Evolutionary conservation across 1,140 invertebrate genomes (phyloP).

Genomic region (Nasonia giraulti): DNA sequence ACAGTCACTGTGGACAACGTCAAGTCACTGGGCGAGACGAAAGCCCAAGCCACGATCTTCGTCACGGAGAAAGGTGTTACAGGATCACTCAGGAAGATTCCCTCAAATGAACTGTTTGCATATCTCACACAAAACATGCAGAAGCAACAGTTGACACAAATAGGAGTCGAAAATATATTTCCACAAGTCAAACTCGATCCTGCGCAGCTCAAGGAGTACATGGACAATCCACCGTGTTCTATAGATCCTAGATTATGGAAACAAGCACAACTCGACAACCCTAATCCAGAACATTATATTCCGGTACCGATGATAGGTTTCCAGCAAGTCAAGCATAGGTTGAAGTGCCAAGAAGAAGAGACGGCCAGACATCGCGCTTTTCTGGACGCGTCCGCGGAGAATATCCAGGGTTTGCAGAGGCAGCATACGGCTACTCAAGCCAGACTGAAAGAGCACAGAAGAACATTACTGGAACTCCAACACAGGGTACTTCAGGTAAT

Average conservation of each 20-base stretch:
- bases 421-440: conserved; percentile 82
- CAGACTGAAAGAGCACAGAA: conserved; percentile 83
- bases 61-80: conserved; percentile 84
- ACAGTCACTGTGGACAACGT: conserved; percentile 85
- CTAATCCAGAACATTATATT: conserved; percentile 90
- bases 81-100: conserved; percentile 81
- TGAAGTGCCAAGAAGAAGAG: conserved; percentile 89
- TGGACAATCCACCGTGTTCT: conserved; percentile 90
- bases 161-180: conserved; percentile 79
- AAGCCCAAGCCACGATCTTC: conserved; percentile 86
- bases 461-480: conserved; percentile 84
- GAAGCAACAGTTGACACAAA: conserved; percentile 81
- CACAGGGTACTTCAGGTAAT: conserved; percentile 83
- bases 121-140: conserved; percentile 82
- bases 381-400: conserved; percentile 83
- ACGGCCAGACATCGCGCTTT: conserved; percentile 85
- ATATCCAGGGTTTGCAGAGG: conserved; percentile 84
- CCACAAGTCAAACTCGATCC: conserved; percentile 81
- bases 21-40: conserved; percentile 83
- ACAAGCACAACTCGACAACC: conserved; percentile 95
- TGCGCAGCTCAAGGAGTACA: conserved; percentile 89
- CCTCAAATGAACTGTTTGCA: conserved; percentile 82
- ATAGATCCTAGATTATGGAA: conserved; percentile 88
- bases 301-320: conserved; percentile 96
- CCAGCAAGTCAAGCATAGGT: conserved; percentile 85